Evolutionary conservation across 2,797 vertebrate genomes (phyloP), one percentile per base, ranked within the genome.

Genomic region (Champsocephalus esox): DNA sequence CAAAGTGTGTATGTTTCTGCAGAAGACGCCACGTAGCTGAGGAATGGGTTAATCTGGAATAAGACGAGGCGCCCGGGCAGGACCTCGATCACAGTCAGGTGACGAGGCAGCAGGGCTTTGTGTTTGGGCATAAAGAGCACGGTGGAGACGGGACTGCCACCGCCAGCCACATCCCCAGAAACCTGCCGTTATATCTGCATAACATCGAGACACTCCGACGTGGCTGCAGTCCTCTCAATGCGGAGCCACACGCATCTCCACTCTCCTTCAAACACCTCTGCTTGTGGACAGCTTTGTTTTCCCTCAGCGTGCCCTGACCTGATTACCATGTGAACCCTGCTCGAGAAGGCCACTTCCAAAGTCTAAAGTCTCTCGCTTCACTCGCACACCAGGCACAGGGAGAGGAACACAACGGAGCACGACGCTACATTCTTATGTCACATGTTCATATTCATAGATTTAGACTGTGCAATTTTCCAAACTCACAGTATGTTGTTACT

Each of bases 271-370:
- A 87, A 75, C 64, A 63, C 70, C 71, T 38, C 64, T 78, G 70
- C 81, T 70, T 81, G 73, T 32, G 24, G 68, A 69, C 82, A 68
- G 77, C 69, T 85, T 86, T 84, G 84, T 87, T 91, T 86, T 80
- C 79, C 80, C 75, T 85, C 82, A 17, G 49, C 45, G 78, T 78
- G 75, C 61, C 54, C 82, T 71, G 88, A 88, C 86, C 89, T 91
- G 74, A 91, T 91, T 93, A 91, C 83, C 89, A 89, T 89, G 80
- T 86, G 86, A 93, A 89, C 91, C 88, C 77, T 51, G 69, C 83
- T 80, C 45, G 10, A 82, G 64, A 83, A 80, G 66, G 68, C 81
- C 82, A 89, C 85, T 90, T 85, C 86, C 70, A 79, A 81, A 83
- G 75, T 80, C 70, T 74, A 63, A 84, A 77, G 86, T 76, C 66